phyloP scores from a whole-genome alignment of 2,113 vertebrate genomes.

The Amazona vittata region DNA sequence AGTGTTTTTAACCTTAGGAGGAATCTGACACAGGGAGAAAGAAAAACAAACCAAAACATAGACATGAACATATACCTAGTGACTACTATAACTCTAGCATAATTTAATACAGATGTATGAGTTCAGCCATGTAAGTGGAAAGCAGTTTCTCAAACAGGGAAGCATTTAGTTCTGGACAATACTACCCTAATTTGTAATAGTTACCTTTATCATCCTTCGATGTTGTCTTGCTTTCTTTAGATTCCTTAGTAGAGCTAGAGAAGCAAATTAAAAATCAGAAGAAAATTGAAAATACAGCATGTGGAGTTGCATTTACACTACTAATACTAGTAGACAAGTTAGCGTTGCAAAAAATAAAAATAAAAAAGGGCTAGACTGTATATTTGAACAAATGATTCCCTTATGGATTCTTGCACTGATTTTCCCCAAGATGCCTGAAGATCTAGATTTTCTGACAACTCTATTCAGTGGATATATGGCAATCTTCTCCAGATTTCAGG shows the following conservation, averaged over 20 bases:
- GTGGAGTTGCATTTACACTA: constrained; percentile 60
- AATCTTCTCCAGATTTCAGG: constrained; percentile 96
- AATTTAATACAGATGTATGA: not conserved
- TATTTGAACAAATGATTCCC: constrained; percentile 88
- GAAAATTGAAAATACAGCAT: constrained; percentile 77
- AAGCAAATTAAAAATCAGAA: constrained; percentile 84
- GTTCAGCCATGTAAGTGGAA: not conserved
- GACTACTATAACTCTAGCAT: not conserved
- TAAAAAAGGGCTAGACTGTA: constrained; percentile 82
- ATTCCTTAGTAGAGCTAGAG: constrained; percentile 94
- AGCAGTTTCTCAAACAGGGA: not conserved
- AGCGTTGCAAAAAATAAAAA: constrained; percentile 74
- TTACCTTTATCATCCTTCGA: constrained; percentile 97
- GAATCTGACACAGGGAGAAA: not conserved
- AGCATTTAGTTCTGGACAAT: not conserved
- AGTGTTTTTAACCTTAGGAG: not conserved
- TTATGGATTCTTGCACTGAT: constrained; percentile 93
- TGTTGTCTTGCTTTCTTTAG: constrained; percentile 89
- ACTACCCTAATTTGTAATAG: not conserved
- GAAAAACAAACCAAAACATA: not conserved
- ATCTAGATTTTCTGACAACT: constrained; percentile 95
- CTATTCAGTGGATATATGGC: constrained; percentile 93
- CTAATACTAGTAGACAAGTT: constrained; percentile 62
- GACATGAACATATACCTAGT: not conserved
- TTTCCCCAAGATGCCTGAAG: constrained; percentile 93